Evolutionary conservation across 2,113 vertebrate genomes (phyloP).

Genomic region (Micromys minutus): DNA sequence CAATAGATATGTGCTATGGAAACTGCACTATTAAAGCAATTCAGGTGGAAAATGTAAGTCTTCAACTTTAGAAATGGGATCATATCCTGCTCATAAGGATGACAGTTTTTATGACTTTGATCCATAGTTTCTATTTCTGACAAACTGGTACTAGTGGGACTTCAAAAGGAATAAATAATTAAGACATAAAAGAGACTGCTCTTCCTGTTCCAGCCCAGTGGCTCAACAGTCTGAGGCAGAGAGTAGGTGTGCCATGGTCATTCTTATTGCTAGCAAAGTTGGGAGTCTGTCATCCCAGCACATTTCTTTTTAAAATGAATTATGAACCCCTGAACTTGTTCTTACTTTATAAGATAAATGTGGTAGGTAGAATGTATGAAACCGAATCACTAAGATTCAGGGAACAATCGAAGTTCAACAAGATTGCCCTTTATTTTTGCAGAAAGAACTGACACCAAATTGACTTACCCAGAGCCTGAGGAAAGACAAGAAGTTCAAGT

Average conservation of each 20-base stretch:
- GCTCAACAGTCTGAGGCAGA: conserved; percentile 36
- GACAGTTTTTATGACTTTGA: conserved; percentile 63
- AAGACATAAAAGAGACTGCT: conserved; percentile 36
- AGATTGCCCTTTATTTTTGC: neutral
- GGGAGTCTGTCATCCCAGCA: neutral
- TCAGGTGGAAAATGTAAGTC: neutral
- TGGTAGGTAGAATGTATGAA: neutral
- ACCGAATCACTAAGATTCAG: neutral
- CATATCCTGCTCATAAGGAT: conserved; percentile 48
- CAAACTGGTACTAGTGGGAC: conserved; percentile 63
- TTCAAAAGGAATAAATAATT: conserved; percentile 74
- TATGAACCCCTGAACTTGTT: neutral
- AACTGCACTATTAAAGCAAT: neutral
- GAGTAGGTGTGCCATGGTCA: neutral
- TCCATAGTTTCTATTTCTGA: conserved; percentile 69
- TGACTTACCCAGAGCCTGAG: neutral
- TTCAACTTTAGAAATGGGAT: conserved; percentile 60
- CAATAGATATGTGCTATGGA: neutral
- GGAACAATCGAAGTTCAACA: neutral
- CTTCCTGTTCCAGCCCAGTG: conserved; percentile 59
- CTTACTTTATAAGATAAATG: neutral
- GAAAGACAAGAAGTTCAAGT: neutral
- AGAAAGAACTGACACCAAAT: neutral
- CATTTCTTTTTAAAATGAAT: neutral
- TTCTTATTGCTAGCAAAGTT: neutral